A percentile compares a stretch with the other conserved stretches of the same genome.
Conservation (phyloP, 2,113 vertebrate genomes). For the Ammodramus savannarum region DNA sequence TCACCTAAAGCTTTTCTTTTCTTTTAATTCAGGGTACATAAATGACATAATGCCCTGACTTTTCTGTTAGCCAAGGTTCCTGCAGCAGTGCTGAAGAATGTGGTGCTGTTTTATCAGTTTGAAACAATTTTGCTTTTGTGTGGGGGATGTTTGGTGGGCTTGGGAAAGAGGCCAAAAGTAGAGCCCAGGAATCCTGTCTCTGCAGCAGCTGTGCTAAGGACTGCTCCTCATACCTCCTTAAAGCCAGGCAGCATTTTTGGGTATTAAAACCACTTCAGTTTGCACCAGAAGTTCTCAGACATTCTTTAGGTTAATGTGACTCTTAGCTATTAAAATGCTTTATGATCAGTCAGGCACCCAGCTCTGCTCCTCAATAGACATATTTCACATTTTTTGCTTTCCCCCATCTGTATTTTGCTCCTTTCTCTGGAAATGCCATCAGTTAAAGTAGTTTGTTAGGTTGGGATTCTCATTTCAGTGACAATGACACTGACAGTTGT, state of each 20-base stretch:
- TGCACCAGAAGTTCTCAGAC: neutral
- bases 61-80: neutral
- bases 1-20: neutral
- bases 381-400: neutral
- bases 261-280: neutral
- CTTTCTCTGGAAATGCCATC: neutral
- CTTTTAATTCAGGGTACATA: neutral
- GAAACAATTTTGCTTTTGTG: slow-evolving; percentile 18
- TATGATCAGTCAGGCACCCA: neutral
- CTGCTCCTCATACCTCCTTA: neutral
- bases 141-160: neutral
- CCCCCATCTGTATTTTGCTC: neutral
- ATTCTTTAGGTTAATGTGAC: neutral
- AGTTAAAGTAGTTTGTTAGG: neutral
- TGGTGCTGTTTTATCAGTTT: neutral
- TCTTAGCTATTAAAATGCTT: neutral
- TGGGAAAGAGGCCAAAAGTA: slow-evolving; percentile 11
- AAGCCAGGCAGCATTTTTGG: neutral
- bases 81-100: neutral
- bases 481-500: neutral
- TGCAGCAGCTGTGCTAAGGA: neutral
- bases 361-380: neutral
- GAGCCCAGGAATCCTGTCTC: slow-evolving; percentile 10
- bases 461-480: neutral
- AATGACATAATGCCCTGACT: neutral